Percentiles rank a stretch among this genome's conserved stretches.
Conservation (phyloP, 2,797 vertebrate genomes). For the Atherinosoma microstoma region DNA sequence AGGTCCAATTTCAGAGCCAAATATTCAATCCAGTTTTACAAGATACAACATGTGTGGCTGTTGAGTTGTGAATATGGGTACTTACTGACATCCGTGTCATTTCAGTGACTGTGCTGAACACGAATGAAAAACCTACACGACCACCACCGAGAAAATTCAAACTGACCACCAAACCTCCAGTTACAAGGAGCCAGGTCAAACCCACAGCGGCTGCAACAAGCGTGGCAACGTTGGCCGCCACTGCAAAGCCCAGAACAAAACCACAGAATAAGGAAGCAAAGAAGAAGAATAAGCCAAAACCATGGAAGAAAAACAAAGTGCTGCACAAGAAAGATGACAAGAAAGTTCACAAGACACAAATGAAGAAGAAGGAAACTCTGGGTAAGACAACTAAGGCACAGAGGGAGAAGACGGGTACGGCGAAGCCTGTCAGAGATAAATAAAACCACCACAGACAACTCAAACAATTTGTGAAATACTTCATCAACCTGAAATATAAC, state of each 20-base stretch:
- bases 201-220: constrained; percentile 21
- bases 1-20: constrained; percentile 2
- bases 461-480: neutral
- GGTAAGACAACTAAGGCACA: constrained; percentile 16
- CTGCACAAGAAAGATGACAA: constrained; percentile 35
- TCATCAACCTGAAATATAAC: constrained; percentile 11
- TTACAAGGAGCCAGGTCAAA: constrained; percentile 28
- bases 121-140: constrained; percentile 76
- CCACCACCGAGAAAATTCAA: constrained; percentile 75
- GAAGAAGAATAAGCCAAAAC: constrained; percentile 29
- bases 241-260: constrained; percentile 20
- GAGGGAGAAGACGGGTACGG: neutral
- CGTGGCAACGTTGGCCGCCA: neutral
- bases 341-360: constrained; percentile 10
- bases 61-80: constrained; percentile 20
- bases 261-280: neutral
- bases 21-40: constrained; percentile 24
- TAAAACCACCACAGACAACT: neutral
- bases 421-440: constrained; percentile 7
- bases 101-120: constrained; percentile 80
- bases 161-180: constrained; percentile 53
- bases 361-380: constrained; percentile 33
- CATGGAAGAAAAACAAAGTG: constrained; percentile 42
- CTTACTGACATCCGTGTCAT: constrained; percentile 50
- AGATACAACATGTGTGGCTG: constrained; percentile 28